Evolutionary conservation across 2,113 vertebrate species (phyloP), one percentile per base, ranked within the genome.

Genomic region (Centrocercus urophasianus): DNA sequence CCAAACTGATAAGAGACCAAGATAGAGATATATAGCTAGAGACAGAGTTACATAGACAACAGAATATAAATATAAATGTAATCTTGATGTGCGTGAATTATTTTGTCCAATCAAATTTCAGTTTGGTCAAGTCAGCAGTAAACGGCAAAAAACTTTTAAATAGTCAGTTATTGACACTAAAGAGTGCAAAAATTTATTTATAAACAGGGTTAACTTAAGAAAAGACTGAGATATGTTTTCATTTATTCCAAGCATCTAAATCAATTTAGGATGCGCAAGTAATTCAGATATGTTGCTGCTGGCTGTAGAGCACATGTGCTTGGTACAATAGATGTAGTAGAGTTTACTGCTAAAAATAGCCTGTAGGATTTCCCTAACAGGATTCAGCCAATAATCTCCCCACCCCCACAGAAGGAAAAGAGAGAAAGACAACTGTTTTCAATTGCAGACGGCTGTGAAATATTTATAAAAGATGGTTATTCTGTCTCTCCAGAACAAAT

Each of bases 401-500:
- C 64, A 77, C 71, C 59, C 79, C 71, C 75, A 74, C 21, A 6
- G 50, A 73, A 69, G 34, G 64, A 6, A 8, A 6, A 78, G 11
- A 43, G n/a, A 85, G 30, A 22, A 57, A 95, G 43, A 95, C 96
- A 97, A 97, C 88, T 97, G 96, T 96, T 97, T 96, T 96, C 95
- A 97, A 97, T 97, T 96, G 94, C 90, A 93, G 71, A 83, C 91
- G 96, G 91, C 91, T 97, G 94, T 94, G 96, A 96, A 95, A 96
- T 95, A 96, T 96, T 96, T 95, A 94, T 92, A 93, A 96, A 96
- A 95, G 88, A 96, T 92, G 90, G 89, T 94, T 94, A 95, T 90
- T 94, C 88, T 94, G 90, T 95, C 89, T 89, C 66, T 96, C 60
- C 85, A 94, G 80, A 94, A 89, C 45, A 91, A 95, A 93, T 86